Percentiles rank a stretch among this genome's conserved stretches.
These are phyloP conservation scores for Cryptops parisi DNA, from an alignment of 2,888 invertebrate genomes.

Conservation along the genomic window DNA sequence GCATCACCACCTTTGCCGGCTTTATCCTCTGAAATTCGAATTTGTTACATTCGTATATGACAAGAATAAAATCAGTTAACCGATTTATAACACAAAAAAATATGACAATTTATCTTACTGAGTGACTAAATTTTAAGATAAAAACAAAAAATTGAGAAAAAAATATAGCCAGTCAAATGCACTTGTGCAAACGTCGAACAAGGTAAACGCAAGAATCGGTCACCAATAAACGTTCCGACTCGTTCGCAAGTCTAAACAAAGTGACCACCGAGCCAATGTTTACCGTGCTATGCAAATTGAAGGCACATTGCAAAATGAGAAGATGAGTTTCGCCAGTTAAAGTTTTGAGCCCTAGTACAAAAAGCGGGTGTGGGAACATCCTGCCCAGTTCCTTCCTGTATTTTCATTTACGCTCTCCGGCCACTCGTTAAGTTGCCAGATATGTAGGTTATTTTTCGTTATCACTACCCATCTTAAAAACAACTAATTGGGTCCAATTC, in stretches of 20 bases:
- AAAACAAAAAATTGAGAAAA: not conserved
- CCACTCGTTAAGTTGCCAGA: not conserved
- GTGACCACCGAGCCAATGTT: too few species aligned
- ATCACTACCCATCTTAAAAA: too few species aligned
- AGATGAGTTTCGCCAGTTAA: too few species aligned
- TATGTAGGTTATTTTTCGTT: not conserved
- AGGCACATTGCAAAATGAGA: too few species aligned
- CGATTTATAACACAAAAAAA: not conserved
- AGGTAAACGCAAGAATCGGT: not conserved
- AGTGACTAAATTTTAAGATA: not conserved
- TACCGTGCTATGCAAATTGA: too few species aligned
- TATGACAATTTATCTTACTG: not conserved
- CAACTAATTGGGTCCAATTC: too few species aligned
- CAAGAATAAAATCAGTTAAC: not conserved
- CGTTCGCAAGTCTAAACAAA: too few species aligned
- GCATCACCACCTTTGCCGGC: not conserved
- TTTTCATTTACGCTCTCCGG: not conserved
- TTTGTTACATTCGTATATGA: not conserved
- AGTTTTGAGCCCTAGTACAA: too few species aligned
- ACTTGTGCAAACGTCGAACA: not conserved
- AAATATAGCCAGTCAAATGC: not conserved
- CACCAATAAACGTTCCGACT: too few species aligned
- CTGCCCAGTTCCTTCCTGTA: not conserved
- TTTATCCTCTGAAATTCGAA: conserved; percentile 1
- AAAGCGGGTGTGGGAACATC: not conserved